These are phyloP conservation scores for Eulemur albifrons DNA, from an alignment of 2,797 vertebrate genomes.

Conservation along the genomic window DNA sequence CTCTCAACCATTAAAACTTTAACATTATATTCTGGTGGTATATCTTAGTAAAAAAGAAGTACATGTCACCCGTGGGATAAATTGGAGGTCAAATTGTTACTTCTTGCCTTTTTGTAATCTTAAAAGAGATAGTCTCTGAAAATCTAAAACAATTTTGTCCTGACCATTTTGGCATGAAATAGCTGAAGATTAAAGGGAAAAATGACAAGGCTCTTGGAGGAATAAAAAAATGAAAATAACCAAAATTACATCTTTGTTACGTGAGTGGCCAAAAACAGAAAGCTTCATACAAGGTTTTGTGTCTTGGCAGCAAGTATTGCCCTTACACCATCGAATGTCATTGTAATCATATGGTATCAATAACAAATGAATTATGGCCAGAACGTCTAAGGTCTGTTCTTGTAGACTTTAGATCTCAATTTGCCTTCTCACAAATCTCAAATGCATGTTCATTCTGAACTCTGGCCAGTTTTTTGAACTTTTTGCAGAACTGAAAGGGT, in stretches of 20 bases:
- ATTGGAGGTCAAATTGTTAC: background rate
- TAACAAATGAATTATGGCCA: conserved; percentile 60
- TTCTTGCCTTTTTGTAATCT: background rate
- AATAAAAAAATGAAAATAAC: conserved; percentile 61
- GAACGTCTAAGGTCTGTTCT: conserved; percentile 33
- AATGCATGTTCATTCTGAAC: conserved; percentile 46
- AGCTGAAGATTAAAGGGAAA: conserved; percentile 1
- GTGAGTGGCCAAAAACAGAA: conserved; percentile 46
- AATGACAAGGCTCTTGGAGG: conserved; percentile 7
- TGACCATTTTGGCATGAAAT: conserved; percentile 34
- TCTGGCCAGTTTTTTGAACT: conserved; percentile 54
- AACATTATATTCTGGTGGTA: background rate
- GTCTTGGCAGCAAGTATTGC: conserved; percentile 58
- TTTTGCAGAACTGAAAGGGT: conserved; percentile 60
- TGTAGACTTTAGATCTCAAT: conserved; percentile 42
- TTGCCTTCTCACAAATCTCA: conserved; percentile 56
- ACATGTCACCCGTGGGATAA: background rate
- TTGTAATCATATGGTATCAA: conserved; percentile 73
- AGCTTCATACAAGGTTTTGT: conserved; percentile 25
- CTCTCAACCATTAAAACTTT: background rate
- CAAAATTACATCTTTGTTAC: conserved; percentile 63
- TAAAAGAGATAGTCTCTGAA: conserved; percentile 32
- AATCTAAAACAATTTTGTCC: background rate
- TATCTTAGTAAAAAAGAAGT: background rate
- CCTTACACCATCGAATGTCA: conserved; percentile 57